These are phyloP conservation scores for Enteromius unitaeniatus DNA, from an alignment of 2,797 vertebrate genomes.

Conservation along the genomic window DNA sequence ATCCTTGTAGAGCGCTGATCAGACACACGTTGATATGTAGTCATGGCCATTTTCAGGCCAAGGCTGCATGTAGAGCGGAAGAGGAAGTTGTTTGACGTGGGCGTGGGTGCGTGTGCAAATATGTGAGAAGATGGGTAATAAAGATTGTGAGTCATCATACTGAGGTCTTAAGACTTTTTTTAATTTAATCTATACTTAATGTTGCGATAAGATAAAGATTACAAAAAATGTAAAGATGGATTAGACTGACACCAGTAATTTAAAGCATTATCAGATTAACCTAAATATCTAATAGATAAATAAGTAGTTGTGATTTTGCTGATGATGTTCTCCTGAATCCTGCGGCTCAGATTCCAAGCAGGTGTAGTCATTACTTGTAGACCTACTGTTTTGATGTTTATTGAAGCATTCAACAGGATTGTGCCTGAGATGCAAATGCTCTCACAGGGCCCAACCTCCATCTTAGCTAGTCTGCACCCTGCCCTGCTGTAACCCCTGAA, in stretches of 20 bases:
- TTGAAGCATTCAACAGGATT: neutral
- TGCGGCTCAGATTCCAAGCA: neutral
- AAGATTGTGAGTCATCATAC: neutral
- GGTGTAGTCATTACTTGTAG: neutral
- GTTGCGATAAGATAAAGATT: neutral
- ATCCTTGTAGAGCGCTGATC: conserved; percentile 32
- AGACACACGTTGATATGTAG: neutral
- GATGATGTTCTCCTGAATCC: neutral
- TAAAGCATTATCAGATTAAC: neutral
- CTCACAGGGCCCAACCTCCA: neutral
- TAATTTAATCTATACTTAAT: neutral
- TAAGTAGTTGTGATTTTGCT: neutral
- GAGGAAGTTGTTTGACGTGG: conserved; percentile 30
- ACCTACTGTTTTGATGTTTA: neutral
- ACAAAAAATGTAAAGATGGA: neutral
- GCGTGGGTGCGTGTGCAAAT: neutral
- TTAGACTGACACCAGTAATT: neutral
- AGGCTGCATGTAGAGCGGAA: conserved; percentile 21
- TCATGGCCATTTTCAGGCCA: conserved; percentile 43
- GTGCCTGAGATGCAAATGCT: neutral
- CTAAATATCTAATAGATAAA: neutral
- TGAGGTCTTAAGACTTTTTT: neutral
- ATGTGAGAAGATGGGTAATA: neutral
- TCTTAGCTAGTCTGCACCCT: conserved; percentile 30
- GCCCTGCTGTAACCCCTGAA: conserved; percentile 48